Percentiles rank a stretch among this genome's conserved stretches.
These are phyloP conservation scores for Eremophila alpestris DNA, from an alignment of 2,797 vertebrate genomes.

Conservation along the genomic window DNA sequence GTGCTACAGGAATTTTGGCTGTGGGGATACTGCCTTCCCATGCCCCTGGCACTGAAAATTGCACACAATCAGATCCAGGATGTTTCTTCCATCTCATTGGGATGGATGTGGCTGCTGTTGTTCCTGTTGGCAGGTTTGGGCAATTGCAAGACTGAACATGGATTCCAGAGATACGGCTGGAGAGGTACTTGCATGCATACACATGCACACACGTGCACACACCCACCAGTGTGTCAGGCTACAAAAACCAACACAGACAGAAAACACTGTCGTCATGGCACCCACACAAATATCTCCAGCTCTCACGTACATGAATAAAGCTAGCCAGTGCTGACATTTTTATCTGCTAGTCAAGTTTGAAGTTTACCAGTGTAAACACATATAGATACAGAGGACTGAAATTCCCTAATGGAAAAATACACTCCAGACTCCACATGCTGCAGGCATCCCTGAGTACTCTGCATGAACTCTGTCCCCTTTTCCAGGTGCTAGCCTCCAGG, in stretches of 20 bases:
- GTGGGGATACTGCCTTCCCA: not conserved
- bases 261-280: not conserved
- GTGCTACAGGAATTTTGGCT: not conserved
- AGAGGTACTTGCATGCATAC: not conserved
- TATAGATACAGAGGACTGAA: not conserved
- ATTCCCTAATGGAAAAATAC: not conserved
- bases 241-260: not conserved
- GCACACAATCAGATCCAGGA: not conserved
- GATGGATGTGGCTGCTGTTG: not conserved
- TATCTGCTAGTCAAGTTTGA: not conserved
- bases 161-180: not conserved
- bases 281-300: not conserved
- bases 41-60: not conserved
- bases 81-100: not conserved
- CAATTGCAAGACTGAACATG: not conserved
- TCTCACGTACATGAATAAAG: not conserved
- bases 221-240: accelerated
- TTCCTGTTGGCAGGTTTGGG: not conserved
- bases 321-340: not conserved
- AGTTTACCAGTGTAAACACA: not conserved
- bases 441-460: not conserved
- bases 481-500: not conserved
- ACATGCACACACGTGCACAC: accelerated
- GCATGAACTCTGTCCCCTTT: not conserved
- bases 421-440: not conserved